Evolutionary conservation across 2,113 vertebrate species (phyloP).

Genomic region (Harpagus bidentatus): DNA sequence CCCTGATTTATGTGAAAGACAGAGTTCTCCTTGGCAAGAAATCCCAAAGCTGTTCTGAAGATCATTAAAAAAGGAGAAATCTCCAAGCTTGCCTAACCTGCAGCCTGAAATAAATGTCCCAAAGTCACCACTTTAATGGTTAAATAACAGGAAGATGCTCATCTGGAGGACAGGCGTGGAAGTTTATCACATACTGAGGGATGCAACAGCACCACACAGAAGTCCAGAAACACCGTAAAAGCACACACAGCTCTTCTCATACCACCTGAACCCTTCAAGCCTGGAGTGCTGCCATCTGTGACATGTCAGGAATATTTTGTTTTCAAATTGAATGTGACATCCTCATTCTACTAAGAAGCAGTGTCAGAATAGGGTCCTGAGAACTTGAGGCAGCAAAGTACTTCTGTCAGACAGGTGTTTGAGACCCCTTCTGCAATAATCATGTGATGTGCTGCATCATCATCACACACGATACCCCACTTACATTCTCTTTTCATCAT

Average conservation of each 20-base stretch:
- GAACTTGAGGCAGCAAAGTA: not conserved
- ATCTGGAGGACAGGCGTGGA: not conserved
- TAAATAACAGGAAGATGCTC: not conserved
- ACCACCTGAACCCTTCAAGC: not conserved
- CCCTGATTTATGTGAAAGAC: not conserved
- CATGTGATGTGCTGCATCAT: not conserved
- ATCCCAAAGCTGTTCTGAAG: not conserved
- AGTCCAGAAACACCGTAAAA: not conserved
- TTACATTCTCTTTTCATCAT: not conserved
- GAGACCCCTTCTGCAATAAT: not conserved
- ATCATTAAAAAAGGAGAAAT: not conserved
- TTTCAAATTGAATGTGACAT: fast-evolving
- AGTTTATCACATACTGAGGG: not conserved
- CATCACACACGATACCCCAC: fast-evolving
- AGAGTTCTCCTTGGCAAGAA: not conserved
- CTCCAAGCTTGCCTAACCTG: not conserved
- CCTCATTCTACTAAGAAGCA: not conserved
- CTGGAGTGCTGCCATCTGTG: not conserved
- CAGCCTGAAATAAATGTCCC: not conserved
- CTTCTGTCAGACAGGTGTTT: not conserved
- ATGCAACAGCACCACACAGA: not conserved
- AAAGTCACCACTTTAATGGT: not conserved
- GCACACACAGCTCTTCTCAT: not conserved
- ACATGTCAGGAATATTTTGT: not conserved
- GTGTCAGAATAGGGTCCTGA: not conserved